A percentile compares a stretch with the other conserved stretches of the same genome.
These are phyloP conservation scores for Channa argus DNA, from an alignment of 2,113 vertebrate species.

Conservation along the genomic window DNA sequence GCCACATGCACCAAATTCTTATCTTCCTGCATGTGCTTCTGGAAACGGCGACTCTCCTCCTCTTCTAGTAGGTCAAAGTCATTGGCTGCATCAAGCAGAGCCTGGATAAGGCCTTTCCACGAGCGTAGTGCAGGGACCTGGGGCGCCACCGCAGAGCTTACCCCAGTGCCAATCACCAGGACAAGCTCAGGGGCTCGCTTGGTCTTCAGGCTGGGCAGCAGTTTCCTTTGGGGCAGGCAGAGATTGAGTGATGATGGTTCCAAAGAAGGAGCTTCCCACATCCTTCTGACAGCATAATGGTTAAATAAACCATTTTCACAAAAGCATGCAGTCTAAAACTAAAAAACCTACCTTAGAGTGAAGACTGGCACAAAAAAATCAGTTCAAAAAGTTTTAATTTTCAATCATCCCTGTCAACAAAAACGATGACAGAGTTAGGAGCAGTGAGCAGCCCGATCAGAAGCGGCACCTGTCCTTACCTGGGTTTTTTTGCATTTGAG, in stretches of 20 bases:
- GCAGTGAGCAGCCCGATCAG: background rate
- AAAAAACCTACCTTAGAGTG: constrained; percentile 26
- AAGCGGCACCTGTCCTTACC: constrained; percentile 78
- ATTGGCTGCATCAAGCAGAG: constrained; percentile 92
- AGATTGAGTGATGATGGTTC: constrained; percentile 45
- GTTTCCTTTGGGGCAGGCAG: constrained; percentile 85
- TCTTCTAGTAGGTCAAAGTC: constrained; percentile 96
- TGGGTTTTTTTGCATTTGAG: constrained; percentile 92
- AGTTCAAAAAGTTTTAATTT: constrained; percentile 4
- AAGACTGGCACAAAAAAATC: background rate
- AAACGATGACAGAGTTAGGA: background rate
- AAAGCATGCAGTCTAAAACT: constrained; percentile 19
- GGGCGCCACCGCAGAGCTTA: constrained; percentile 94
- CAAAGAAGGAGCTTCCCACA: constrained; percentile 31
- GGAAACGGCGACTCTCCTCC: constrained; percentile 92
- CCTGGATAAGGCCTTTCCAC: constrained; percentile 97
- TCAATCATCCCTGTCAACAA: constrained; percentile 14
- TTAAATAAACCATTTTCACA: constrained; percentile 41
- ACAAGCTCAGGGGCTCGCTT: constrained; percentile 94
- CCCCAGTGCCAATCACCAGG: constrained; percentile 94
- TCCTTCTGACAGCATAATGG: constrained; percentile 45
- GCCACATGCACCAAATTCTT: constrained; percentile 96
- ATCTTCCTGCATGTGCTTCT: constrained; percentile 93
- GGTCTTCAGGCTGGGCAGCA: constrained; percentile 94
- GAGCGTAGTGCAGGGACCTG: constrained; percentile 94